Base-by-base conservation (phyloP, 2,888 invertebrate species). In the Lithosia quadra region DNA sequence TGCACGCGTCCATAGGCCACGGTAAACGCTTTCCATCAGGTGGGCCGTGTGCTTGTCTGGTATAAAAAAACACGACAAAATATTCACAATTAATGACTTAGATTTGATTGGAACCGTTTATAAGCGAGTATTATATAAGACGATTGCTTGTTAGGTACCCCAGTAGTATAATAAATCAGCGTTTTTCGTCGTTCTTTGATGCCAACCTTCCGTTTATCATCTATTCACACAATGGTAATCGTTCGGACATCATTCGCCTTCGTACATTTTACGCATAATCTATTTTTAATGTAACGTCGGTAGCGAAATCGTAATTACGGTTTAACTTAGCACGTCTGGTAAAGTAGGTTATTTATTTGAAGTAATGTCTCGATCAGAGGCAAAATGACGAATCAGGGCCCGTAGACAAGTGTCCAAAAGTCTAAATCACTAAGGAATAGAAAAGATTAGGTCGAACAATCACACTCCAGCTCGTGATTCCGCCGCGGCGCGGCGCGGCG, bases 261-360 rank as follows among this genome's bases (percentile, higher is more conserved):
- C 59, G 58, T 67, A 59, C 49, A 39, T 76, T 72, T 72, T 57
- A 69, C 61, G 71, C 67, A 66, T 76, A 76, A 79, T 80, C 76
- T 71, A n/a, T 72, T 78, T 80, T 78, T 79, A 73, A 80, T 76
- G 73, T 72, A 43, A 11, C 36, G 70, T 73, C 73, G 69, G 75
- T 73, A 68, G 73, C 68, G 59, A 75, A 68, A 58, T 43, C 71
- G 66, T 80, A 73, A 77, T 73, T 65, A 9, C 28, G 39, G 39
- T 11, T 67, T 71, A 24, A 65, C 36, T n/a, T 55, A 9, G 59
- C 33, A 61, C 62, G 55, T 21, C 13, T n/a, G 22, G 3, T 55
- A 36, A 55, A 63, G 4, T 55, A 55, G 55, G 36, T 36, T 22
- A 36, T 55, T 18, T 33, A 53, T 53, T 63, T 13, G 13, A 49